These are phyloP conservation scores for Oreochromis spilurus DNA, from an alignment of 2,113 vertebrate species.

Conservation along the genomic window DNA sequence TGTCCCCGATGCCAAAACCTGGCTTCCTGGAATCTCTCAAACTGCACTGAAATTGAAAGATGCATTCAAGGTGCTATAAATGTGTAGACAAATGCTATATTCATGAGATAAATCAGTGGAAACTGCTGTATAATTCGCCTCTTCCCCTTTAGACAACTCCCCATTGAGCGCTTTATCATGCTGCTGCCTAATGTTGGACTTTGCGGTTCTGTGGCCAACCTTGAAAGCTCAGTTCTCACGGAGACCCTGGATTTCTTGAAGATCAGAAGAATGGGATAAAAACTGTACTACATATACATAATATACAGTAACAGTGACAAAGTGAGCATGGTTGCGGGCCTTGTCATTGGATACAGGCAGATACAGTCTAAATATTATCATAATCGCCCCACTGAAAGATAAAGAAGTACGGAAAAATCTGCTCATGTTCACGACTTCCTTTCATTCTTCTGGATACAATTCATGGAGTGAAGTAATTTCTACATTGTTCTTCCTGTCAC, in stretches of 20 bases:
- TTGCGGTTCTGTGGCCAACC: background rate
- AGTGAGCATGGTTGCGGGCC: background rate
- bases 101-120: background rate
- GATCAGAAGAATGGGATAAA: constrained; percentile 24
- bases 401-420: constrained; percentile 10
- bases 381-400: constrained; percentile 1
- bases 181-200: constrained; percentile 12
- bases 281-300: constrained; percentile 1
- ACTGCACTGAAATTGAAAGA: background rate
- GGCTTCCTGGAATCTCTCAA: background rate
- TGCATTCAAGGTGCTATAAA: background rate
- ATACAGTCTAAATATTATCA: constrained; percentile 16
- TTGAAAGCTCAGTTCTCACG: background rate
- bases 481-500: background rate
- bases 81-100: background rate
- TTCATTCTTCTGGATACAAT: background rate
- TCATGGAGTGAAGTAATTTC: constrained; percentile 3
- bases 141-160: background rate
- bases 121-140: background rate
- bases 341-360: background rate
- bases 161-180: background rate
- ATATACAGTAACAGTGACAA: background rate
- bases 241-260: background rate
- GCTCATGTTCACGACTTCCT: constrained; percentile 24
- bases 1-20: background rate